phyloP scores from a whole-genome alignment of 2,888 invertebrate species.

The Macroteleia sp. region DNA sequence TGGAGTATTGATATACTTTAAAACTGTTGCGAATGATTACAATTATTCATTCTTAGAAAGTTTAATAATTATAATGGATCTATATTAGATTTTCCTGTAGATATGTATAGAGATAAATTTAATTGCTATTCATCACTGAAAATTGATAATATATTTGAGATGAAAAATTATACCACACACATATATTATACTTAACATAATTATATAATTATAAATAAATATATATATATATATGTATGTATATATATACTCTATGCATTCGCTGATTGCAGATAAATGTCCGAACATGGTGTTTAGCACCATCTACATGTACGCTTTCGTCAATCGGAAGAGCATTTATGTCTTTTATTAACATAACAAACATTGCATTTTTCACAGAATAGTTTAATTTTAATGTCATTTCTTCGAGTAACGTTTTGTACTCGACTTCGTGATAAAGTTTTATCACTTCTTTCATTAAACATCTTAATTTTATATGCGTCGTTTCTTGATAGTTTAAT shows the following conservation, averaged over 20 bases:
- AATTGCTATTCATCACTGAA: slow-evolving; percentile 79
- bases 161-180: slow-evolving; percentile 59
- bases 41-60: slow-evolving; percentile 82
- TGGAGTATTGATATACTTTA: slow-evolving; percentile 58
- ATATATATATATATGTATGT: slow-evolving; percentile 20
- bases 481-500: slow-evolving; percentile 37
- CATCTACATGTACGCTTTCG: slow-evolving; percentile 22
- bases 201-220: slow-evolving; percentile 30
- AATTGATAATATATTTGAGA: slow-evolving; percentile 80
- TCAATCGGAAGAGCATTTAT: slow-evolving; percentile 72
- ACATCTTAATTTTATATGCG: slow-evolving; percentile 7
- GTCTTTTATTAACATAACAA: slow-evolving; percentile 73
- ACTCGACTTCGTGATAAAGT: background rate
- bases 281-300: slow-evolving; percentile 17
- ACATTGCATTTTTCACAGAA: slow-evolving; percentile 72
- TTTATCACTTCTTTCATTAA: slow-evolving; percentile 41
- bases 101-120: slow-evolving; percentile 81
- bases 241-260: slow-evolving; percentile 9
- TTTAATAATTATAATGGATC: slow-evolving; percentile 82
- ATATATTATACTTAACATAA: too few species aligned
- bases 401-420: background rate
- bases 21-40: slow-evolving; percentile 67
- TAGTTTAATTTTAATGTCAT: slow-evolving; percentile 67
- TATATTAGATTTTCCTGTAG: slow-evolving; percentile 82
- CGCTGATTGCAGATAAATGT: slow-evolving; percentile 12